Conservation (phyloP, 2,113 vertebrate species). For the Neogale vison region DNA sequence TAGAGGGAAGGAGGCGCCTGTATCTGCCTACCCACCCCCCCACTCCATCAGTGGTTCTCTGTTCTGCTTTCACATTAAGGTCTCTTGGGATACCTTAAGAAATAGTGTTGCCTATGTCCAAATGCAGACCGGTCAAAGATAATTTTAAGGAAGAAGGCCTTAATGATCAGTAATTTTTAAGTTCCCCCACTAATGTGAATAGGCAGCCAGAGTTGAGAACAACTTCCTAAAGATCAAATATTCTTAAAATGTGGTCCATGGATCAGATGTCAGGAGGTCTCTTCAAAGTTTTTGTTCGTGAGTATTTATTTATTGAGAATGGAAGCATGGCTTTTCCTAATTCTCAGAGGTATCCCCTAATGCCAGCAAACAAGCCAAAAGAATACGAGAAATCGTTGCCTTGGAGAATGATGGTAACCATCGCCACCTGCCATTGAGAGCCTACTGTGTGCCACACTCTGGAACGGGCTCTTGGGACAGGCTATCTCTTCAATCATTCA, state of each 20-base stretch:
- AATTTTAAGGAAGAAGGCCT: not conserved
- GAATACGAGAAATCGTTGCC: not conserved
- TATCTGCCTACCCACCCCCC: not conserved
- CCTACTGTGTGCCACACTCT: too few relatives aligned
- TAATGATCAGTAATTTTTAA: not conserved
- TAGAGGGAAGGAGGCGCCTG: fast-evolving
- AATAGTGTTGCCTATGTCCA: not conserved
- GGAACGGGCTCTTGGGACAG: too few relatives aligned
- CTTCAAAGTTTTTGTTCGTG: not conserved
- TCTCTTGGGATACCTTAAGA: not conserved
- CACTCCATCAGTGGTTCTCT: too few relatives aligned
- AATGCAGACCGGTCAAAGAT: not conserved
- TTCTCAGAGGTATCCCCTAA: not conserved
- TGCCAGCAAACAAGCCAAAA: not conserved
- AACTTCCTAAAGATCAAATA: not conserved
- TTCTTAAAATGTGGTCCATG: not conserved
- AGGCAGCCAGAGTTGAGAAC: not conserved
- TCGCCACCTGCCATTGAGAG: not conserved
- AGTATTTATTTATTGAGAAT: not conserved
- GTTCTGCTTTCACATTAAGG: not conserved
- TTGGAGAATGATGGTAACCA: not conserved
- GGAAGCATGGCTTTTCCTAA: not conserved
- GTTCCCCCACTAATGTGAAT: not conserved
- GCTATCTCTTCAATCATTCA: not conserved
- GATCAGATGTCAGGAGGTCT: not conserved